A percentile compares a stretch with the other conserved stretches of the same genome.
phyloP scores from a whole-genome alignment of 1,140 invertebrate genomes.

The Leptopilina clavipes region DNA sequence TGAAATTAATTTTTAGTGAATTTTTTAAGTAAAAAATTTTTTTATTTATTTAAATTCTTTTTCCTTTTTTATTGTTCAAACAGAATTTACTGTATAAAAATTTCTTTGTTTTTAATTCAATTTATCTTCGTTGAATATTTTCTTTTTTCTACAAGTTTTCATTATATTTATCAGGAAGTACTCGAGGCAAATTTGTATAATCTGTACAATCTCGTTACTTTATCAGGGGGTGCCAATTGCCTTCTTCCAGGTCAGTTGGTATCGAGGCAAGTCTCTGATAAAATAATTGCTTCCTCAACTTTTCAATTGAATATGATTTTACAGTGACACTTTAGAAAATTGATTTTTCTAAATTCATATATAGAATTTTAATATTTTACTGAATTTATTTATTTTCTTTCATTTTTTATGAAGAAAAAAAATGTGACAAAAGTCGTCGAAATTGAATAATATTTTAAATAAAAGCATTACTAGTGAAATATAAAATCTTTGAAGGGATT shows the following conservation, averaged over 20 bases:
- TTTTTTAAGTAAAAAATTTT: too few species aligned
- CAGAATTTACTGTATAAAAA: neutral
- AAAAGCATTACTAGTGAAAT: neutral
- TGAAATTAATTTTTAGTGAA: too few species aligned
- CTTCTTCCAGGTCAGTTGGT: constrained; percentile 42
- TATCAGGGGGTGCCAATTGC: constrained; percentile 42
- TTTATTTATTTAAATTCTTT: neutral
- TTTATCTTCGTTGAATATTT: neutral
- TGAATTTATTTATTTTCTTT: neutral
- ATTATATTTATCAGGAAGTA: constrained; percentile 36
- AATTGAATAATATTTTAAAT: neutral
- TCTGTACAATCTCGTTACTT: constrained; percentile 35
- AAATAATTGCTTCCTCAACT: constrained; percentile 42
- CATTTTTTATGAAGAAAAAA: too few species aligned
- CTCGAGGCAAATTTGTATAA: constrained; percentile 27
- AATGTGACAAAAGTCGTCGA: neutral
- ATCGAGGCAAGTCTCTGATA: constrained; percentile 37
- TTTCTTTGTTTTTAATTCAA: neutral
- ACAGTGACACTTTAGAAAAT: neutral
- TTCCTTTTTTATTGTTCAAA: neutral
- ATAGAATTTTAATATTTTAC: too few species aligned
- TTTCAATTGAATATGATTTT: constrained; percentile 33
- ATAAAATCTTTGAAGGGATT: constrained; percentile 15
- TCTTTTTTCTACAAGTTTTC: neutral
- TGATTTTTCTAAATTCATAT: neutral